Evolutionary conservation across 2,113 vertebrate genomes (phyloP), one percentile per base, ranked within the genome.

Genomic region (Pycnonotus jocosus): DNA sequence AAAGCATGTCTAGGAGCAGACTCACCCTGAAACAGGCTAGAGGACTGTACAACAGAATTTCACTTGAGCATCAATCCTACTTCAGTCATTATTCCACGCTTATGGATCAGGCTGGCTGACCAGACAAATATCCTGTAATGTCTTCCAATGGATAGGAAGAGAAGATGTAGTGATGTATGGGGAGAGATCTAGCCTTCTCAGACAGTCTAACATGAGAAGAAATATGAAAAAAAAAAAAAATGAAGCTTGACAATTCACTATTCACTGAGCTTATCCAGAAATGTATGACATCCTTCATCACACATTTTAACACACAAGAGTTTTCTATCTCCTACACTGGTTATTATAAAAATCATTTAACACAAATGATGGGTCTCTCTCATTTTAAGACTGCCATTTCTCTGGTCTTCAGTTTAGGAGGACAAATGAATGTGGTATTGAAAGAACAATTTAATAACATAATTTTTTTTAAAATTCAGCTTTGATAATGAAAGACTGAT

Each of bases 281-380:
- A 13, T 1, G 28, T 77, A 47, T 47, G 45, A 56, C 31, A 84
- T 56, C 21, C 24, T 78, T 65, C 45, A 73, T 66, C 58, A 68
- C 15, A 51, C 62, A 30, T 68, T 92, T 76, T 45, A 90, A 33
- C 22, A 35, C 37, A 40, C 2, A 31, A 17, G 24, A 74, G 9
- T 71, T 92, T 90, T 71, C n/a, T 21, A 35, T 50, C 38, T 82
- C 12, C 35, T 74, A 25, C 42, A 35, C 8, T 44, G 5, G 14
- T 80, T 88, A 80, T 72, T 86, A 77, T 44, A 81, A 89, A 94
- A 95, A 47, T 56, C 8, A 54, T 56, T 88, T 86, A 72, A 65
- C 30, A 51, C 30, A 80, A 69, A 47, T 80, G 30, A 69, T 69
- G 14, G 1, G 48, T 60, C 38, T 80, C 35, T 64, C 21, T 83